Evolutionary conservation across 2,113 vertebrate species (phyloP), one percentile per base, ranked within the genome.

Genomic region (Sturnira hondurensis): DNA sequence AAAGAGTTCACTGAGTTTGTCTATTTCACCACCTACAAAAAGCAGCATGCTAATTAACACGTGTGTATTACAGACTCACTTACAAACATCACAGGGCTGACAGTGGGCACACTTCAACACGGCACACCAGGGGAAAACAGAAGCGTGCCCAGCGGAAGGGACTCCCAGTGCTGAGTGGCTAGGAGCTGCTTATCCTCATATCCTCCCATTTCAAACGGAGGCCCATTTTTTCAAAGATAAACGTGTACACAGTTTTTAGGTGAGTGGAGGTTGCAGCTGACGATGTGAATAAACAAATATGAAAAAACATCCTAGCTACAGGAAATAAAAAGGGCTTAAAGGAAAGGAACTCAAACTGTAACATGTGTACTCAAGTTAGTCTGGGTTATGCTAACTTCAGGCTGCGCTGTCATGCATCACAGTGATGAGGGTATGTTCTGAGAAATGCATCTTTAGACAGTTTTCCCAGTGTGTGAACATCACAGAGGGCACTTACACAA

Each of bases 281-380:
- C 81, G 43, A 47, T 73, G 61, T 77, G 96, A 92, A 93, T 77
- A 95, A 95, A 97, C n/a, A 93, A 92, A 93, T 36, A 89, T 7
- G n/a, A 85, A 95, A 89, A 67, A 47, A 74, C 16, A 5, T 68
- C 71, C 56, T 54, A 70, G n/a, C 70, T 91, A 80, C n/a, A 91
- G 86, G 89, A 84, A 91, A 94, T 81, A 90, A 90, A 91, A 83
- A 76, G 38, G 58, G 50, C 20, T 84, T 88, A 38, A 90, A 88
- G 67, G 43, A 93, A 95, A 90, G 24, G 16, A 81, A 71, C n/a
- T 76, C 52, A 91, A 67, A 86, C 13, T 82, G 16, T 80, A 86
- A 80, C 58, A 58, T 10, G 43, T 19, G 82, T 24, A 19, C n/a
- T 81, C n/a, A 70, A 84, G 61, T 36, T 52, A 73, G 16, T 85